A percentile compares a stretch with the other conserved stretches of the same genome.
Evolutionary conservation across 2,113 vertebrate species (phyloP).

Genomic region (Paramormyrops kingsleyae): DNA sequence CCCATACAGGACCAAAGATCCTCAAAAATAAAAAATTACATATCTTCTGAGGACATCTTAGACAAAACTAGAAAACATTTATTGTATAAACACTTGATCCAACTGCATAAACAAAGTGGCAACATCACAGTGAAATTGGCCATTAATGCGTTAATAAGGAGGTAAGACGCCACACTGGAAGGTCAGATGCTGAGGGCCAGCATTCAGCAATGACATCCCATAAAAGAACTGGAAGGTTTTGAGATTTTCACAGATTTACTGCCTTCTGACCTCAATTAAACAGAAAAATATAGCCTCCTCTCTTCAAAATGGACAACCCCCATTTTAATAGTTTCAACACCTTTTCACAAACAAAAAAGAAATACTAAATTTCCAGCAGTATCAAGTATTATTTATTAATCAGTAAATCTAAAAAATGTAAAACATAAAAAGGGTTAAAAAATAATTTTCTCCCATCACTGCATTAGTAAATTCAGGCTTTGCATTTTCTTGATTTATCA

Average conservation of each 20-base stretch:
- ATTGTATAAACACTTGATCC: background rate
- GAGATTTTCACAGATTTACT: background rate
- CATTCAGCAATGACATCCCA: background rate
- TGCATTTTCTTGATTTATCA: background rate
- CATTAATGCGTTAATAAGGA: background rate
- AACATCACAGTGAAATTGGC: background rate
- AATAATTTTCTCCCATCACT: background rate
- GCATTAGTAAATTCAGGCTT: background rate
- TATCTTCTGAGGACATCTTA: background rate
- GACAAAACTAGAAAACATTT: background rate
- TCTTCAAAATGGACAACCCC: background rate
- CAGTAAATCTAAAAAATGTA: background rate
- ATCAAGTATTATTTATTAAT: background rate
- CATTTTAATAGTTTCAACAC: background rate
- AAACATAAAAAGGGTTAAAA: background rate
- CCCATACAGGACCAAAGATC: background rate
- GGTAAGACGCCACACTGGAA: background rate
- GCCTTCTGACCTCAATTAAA: background rate
- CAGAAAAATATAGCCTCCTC: background rate
- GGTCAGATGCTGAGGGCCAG: background rate
- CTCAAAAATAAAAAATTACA: background rate
- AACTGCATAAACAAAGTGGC: background rate
- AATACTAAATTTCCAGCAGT: background rate
- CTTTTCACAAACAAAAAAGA: background rate
- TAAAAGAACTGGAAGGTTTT: background rate